A percentile compares a stretch with the other conserved stretches of the same genome.
These are phyloP conservation scores for Tetragnatha montana DNA, from an alignment of 2,888 invertebrate genomes.

Conservation along the genomic window DNA sequence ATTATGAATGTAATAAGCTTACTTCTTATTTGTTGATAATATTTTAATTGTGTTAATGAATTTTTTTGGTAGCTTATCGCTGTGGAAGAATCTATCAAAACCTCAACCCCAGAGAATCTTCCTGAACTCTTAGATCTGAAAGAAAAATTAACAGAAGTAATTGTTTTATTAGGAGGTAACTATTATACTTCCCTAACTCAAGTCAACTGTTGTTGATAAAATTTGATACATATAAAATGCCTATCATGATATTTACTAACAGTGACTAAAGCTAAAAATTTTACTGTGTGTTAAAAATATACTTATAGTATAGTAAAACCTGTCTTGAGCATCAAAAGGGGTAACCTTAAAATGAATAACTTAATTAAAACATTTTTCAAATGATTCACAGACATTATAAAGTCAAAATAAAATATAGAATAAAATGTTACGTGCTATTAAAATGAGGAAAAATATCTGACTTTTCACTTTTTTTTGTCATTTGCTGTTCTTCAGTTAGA, in stretches of 20 bases:
- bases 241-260: background rate
- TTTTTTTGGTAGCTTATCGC: slow-evolving; percentile 21
- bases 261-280: background rate
- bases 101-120: slow-evolving; percentile 35
- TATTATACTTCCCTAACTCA: background rate
- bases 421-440: no score
- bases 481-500: no score
- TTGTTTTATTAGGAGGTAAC: slow-evolving; percentile 56
- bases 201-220: background rate
- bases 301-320: background rate
- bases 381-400: background rate
- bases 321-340: background rate
- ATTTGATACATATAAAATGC: background rate
- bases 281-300: no score
- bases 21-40: no score
- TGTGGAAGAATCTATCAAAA: slow-evolving; percentile 52
- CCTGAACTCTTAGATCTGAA: slow-evolving; percentile 55
- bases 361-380: background rate
- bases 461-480: no score
- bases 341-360: background rate
- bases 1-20: no score
- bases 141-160: slow-evolving; percentile 66
- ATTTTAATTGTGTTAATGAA: background rate
- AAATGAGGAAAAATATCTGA: no score
- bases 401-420: no score